phyloP scores from a whole-genome alignment of 2,888 invertebrate genomes.

The Chelonus formosanus region DNA sequence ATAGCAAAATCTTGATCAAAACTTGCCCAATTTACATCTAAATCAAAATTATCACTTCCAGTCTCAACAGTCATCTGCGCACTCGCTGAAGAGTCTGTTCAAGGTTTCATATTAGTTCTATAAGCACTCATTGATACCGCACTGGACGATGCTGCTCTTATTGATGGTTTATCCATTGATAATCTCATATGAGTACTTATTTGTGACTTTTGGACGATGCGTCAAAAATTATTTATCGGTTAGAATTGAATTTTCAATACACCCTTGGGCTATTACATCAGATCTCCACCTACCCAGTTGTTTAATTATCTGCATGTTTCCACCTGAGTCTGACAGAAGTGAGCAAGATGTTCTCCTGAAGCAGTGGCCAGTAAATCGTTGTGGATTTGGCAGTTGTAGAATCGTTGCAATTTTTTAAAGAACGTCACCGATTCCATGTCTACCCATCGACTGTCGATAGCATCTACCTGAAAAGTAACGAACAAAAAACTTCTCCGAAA shows the following conservation, averaged over 20 bases:
- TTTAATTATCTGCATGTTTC: neutral
- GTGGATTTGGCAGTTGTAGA: conserved; percentile 17
- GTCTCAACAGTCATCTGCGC: neutral
- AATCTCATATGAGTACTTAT: neutral
- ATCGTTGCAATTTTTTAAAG: conserved; percentile 29
- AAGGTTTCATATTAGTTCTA: neutral
- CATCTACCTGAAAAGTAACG: conserved; percentile 32
- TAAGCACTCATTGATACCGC: neutral
- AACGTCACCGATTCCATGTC: conserved; percentile 21
- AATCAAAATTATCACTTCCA: neutral
- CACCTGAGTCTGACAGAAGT: neutral
- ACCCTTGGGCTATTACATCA: neutral
- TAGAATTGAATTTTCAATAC: neutral
- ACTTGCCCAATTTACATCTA: neutral
- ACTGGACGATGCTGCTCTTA: neutral
- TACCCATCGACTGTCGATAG: conserved; percentile 17
- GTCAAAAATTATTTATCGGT: conserved; percentile 1
- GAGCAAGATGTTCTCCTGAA: conserved; percentile 11
- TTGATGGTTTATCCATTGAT: neutral
- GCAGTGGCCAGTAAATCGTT: conserved; percentile 27
- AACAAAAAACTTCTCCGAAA: conserved; percentile 19
- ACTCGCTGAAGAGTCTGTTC: neutral
- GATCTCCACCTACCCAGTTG: conserved; percentile 4
- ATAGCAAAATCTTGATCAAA: neutral
- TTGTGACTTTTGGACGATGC: neutral